Evolutionary conservation across 1,140 invertebrate species (phyloP).

Genomic region (Dendrolimus kikuchii): DNA sequence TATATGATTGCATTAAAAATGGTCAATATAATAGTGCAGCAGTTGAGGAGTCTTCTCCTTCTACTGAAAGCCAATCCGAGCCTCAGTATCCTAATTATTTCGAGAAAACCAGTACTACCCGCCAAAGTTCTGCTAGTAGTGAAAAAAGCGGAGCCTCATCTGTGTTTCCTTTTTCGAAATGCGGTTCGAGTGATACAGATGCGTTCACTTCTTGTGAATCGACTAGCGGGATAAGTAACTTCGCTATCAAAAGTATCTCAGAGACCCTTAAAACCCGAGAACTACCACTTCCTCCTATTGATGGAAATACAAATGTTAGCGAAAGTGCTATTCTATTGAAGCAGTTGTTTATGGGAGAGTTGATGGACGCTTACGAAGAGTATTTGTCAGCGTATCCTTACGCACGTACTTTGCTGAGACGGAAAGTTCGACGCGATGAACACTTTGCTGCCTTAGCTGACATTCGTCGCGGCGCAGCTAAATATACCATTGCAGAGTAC

Average conservation of each 20-base stretch:
- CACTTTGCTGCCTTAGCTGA: slow-evolving; percentile 63
- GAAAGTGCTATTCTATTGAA: slow-evolving; percentile 65
- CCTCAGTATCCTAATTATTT: slow-evolving; percentile 56
- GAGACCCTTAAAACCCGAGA: slow-evolving; percentile 50
- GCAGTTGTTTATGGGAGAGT: slow-evolving; percentile 63
- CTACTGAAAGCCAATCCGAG: slow-evolving; percentile 53
- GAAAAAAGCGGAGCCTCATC: slow-evolving; percentile 62
- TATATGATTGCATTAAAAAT: slow-evolving; percentile 68
- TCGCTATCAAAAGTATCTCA: slow-evolving; percentile 42
- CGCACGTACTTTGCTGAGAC: slow-evolving; percentile 50
- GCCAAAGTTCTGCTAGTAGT: slow-evolving; percentile 58
- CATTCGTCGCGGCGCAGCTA: slow-evolving; percentile 61
- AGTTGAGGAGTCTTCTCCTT: slow-evolving; percentile 52
- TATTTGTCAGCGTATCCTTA: slow-evolving; percentile 58
- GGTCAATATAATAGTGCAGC: slow-evolving; percentile 44
- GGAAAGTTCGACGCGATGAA: slow-evolving; percentile 57
- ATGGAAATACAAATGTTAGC: slow-evolving; percentile 24
- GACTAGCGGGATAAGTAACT: slow-evolving; percentile 53
- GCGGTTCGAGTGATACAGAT: slow-evolving; percentile 58
- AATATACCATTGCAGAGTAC: slow-evolving; percentile 61
- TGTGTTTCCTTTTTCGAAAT: slow-evolving; percentile 65
- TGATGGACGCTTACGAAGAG: slow-evolving; percentile 64
- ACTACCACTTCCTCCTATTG: slow-evolving; percentile 43
- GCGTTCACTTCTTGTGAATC: slow-evolving; percentile 61
- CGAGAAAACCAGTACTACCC: slow-evolving; percentile 51